A percentile compares a stretch with the other conserved stretches of the same genome.
phyloP scores from a whole-genome alignment of 2,113 vertebrate genomes.

The Phyllostomus discolor region DNA sequence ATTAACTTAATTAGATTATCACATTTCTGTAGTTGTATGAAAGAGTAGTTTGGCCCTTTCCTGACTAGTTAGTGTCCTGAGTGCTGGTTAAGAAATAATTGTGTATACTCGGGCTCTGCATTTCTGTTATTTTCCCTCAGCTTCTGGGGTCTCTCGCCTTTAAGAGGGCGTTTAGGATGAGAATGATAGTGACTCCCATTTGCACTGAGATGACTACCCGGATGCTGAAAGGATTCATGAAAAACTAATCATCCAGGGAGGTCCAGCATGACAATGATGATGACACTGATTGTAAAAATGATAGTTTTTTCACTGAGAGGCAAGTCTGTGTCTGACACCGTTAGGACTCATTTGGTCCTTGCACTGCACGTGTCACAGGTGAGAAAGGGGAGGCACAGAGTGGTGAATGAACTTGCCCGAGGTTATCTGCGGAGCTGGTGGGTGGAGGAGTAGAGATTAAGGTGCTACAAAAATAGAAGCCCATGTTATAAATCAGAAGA shows the following conservation, averaged over 20 bases:
- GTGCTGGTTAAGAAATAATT: neutral
- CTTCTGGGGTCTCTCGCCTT: neutral
- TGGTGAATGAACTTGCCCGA: neutral
- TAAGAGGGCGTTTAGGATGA: conserved; percentile 1
- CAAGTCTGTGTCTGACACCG: neutral
- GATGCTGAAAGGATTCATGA: neutral
- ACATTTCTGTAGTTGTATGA: neutral
- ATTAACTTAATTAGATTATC: neutral
- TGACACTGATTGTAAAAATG: neutral
- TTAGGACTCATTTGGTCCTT: neutral
- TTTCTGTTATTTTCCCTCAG: neutral
- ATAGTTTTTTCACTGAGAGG: neutral
- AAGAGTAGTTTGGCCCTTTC: neutral
- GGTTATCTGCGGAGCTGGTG: neutral
- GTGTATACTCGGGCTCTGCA: neutral
- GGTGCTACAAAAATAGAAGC: neutral
- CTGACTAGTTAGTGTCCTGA: neutral
- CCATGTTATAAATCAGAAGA: neutral
- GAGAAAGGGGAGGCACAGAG: neutral
- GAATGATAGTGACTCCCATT: neutral
- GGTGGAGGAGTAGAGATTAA: neutral
- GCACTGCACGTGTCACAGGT: neutral
- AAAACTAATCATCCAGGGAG: neutral
- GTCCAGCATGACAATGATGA: neutral
- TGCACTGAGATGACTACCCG: neutral